phyloP scores from a whole-genome alignment of 2,888 invertebrate genomes.

The Himalopsyche anomala region DNA sequence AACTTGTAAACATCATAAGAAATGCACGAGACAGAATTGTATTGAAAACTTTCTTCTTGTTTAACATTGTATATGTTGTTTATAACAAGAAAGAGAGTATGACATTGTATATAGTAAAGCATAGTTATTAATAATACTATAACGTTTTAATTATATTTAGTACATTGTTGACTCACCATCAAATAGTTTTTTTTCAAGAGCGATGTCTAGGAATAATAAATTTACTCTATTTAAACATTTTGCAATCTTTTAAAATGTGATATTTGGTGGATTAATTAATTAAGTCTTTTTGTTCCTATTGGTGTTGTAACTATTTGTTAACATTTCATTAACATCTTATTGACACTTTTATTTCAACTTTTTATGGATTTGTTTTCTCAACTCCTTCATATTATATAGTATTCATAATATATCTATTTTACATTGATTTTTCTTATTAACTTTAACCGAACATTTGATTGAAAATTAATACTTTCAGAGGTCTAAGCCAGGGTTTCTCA shows the following conservation, averaged over 20 bases:
- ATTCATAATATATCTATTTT: too few relatives aligned
- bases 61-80: conserved; percentile 12
- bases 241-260: conserved; percentile 41
- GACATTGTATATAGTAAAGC: background rate
- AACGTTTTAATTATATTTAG: conserved; percentile 1
- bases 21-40: conserved; percentile 61
- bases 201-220: background rate
- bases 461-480: too few relatives aligned
- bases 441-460: too few relatives aligned
- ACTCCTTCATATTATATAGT: too few relatives aligned
- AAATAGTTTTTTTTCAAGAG: background rate
- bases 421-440: too few relatives aligned
- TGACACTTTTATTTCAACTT: background rate
- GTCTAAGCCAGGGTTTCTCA: too few relatives aligned
- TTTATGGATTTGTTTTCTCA: background rate
- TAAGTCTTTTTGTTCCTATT: conserved; percentile 31
- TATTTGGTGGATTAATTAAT: conserved; percentile 34
- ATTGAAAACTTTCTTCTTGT: conserved; percentile 40
- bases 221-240: conserved; percentile 32
- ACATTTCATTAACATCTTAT: conserved; percentile 1
- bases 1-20: conserved; percentile 41
- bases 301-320: conserved; percentile 4
- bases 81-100: conserved; percentile 35
- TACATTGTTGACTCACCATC: background rate
- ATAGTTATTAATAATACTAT: background rate